These are phyloP conservation scores for Stenoptilia bipunctidactyla DNA, from an alignment of 2,888 invertebrate species.

Conservation along the genomic window DNA sequence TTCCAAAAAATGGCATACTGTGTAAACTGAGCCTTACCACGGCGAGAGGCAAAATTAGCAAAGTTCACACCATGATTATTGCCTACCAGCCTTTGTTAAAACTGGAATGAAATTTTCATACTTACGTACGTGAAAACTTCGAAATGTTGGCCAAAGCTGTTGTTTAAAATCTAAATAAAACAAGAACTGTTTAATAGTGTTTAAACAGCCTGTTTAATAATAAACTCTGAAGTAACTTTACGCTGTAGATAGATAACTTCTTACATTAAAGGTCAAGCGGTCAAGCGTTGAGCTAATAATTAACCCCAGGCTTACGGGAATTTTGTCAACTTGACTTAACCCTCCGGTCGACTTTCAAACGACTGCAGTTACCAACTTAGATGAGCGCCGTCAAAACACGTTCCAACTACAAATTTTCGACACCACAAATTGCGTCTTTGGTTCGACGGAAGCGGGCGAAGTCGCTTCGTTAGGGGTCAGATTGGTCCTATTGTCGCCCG, in stretches of 20 bases:
- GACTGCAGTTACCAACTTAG: constrained; percentile 36
- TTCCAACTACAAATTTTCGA: constrained; percentile 44
- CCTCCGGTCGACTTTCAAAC: constrained; percentile 45
- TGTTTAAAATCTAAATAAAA: not conserved
- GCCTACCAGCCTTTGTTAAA: constrained; percentile 6
- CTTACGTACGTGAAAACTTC: too few species aligned
- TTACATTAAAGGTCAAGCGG: constrained; percentile 3
- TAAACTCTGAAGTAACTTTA: too few species aligned
- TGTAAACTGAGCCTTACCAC: too few species aligned
- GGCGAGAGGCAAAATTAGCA: too few species aligned
- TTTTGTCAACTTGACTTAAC: constrained; percentile 36
- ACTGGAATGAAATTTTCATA: too few species aligned
- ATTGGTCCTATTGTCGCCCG: constrained; percentile 55
- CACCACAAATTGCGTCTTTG: constrained; percentile 66
- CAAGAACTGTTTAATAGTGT: too few species aligned
- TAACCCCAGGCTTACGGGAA: constrained; percentile 20
- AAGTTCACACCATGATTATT: constrained; percentile 8
- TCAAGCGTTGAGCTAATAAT: constrained; percentile 7
- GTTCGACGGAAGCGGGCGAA: constrained; percentile 54
- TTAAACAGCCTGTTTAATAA: too few species aligned
- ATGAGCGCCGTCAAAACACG: constrained; percentile 41
- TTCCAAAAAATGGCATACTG: too few species aligned
- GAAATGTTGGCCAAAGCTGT: too few species aligned
- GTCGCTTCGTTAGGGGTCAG: constrained; percentile 63
- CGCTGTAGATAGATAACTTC: not conserved